Evolutionary conservation across 2,797 vertebrate genomes (phyloP), one percentile per base, ranked within the genome.

Genomic region (Petrocephalus schoutedeni): DNA sequence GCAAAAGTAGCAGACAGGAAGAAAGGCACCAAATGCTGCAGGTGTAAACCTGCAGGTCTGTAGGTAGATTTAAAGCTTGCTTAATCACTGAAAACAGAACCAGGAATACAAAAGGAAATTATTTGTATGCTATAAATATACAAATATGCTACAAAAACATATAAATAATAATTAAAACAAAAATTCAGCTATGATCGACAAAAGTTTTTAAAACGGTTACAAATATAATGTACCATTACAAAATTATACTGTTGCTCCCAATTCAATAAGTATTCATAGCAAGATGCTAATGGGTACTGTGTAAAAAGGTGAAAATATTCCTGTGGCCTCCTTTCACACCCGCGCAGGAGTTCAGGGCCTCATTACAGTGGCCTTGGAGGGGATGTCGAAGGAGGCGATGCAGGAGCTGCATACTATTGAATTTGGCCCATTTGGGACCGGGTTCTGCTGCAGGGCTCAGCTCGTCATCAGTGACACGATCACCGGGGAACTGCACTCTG

Each of bases 341-440:
- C 71, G 49, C 23, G 58, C 85, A 95, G 93, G 93, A 32, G 89
- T 95, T 89, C 92, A 93, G 32, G 93, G 92, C 8, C 91, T 95
- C 45, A 87, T 93, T 14, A 94, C 92, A 2, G 49, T 94, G 54
- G 92, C 90, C 89, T 89, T 95, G 89, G 91, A 93, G 21, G 91
- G 89, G 86, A 51, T 87, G 82, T 58, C 86, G 0, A 59, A 86
- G 36, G 85, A 86, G 16, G 3, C 87, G n/a, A 19, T 91, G 53
- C 85, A 91, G 3, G 89, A 93, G 10, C 89, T 94, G 88, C 85
- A 5, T 23, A 91, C 90, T 86, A 88, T 93, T 88, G 93, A 94
- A 85, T 95, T 94, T 59, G 94, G 93, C 71, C 93, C 92, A 85
- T 95, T 94, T 87, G 94, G 93, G 74, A 93, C 92, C 91, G 92